Evolutionary conservation across 1,140 invertebrate genomes (phyloP), one percentile per base, ranked within the genome.

Genomic region (Brachionus asplanchnoidis): DNA sequence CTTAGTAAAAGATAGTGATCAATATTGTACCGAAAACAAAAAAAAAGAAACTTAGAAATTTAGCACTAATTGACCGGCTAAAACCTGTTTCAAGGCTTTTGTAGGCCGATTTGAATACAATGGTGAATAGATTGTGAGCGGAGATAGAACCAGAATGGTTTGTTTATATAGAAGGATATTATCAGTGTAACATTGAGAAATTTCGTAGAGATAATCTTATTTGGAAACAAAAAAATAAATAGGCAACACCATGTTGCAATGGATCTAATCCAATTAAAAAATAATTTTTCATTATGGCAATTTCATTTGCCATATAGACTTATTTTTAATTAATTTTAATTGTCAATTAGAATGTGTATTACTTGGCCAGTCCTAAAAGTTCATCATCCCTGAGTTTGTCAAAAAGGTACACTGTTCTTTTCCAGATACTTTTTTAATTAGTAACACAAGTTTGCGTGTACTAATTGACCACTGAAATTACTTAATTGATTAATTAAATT

Each of bases 101-200:
- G 11, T 4, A 32, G 23, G 17, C 68, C 68, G 68, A 73, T 40
- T 73, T 73, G 28, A 20, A 40, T 11, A 9, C 9, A 68, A 68
- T 28, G 7, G 66, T 68, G 66, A 28, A 68, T 36, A 40, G 68
- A 73, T 73, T 73, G 23, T 73, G 32, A 17, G 28, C 8, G 6
- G 6, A 36, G 36, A 40, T 40, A 42, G 40, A 7, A 7, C 32
- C 12, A 11, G n/a, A 68, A 68, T 68, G 32, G 20, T 28, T 68
- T 68, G 26, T 68, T 68, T 68, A 68, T 68, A 68, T 36, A 42
- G n/a, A 73, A 42, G 32, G 12, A 42, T 20, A 40, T 73, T 73
- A 73, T 73, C 68, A 73, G 68, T 73, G 68, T 73, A 73, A 73
- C 68, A 73, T 73, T 73, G 68, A 73, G 68, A 73, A 73, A 40